A percentile compares a stretch with the other conserved stretches of the same genome.
These are phyloP conservation scores for Didymodactylos carnosus DNA, from an alignment of 2,888 invertebrate genomes.

Conservation along the genomic window DNA sequence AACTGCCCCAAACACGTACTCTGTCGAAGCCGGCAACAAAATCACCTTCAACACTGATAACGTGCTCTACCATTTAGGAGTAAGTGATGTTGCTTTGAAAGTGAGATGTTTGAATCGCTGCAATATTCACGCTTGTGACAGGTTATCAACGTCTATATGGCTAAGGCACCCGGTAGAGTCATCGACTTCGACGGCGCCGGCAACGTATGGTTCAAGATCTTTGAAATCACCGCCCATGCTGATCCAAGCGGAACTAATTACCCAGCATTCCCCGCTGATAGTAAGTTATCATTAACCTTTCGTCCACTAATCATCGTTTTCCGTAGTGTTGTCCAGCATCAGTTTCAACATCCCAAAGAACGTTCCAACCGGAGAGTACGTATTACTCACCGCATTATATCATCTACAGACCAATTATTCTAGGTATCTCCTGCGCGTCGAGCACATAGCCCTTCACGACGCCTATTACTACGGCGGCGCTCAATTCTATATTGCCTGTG, in stretches of 20 bases:
- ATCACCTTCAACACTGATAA: background rate
- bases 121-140: background rate
- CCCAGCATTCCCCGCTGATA: background rate
- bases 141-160: background rate
- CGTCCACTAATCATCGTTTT: background rate
- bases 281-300: background rate
- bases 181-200: background rate
- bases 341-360: background rate
- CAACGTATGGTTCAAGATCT: background rate
- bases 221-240: background rate
- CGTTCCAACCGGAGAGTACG: background rate
- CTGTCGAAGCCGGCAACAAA: background rate
- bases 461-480: background rate
- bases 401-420: background rate
- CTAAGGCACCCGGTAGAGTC: background rate
- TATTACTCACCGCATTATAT: background rate
- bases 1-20: background rate
- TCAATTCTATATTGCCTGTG: background rate
- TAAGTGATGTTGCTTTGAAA: background rate
- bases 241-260: background rate
- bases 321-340: background rate
- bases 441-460: background rate
- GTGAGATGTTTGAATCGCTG: background rate
- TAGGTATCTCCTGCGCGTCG: background rate
- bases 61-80: background rate